Percentiles rank a stretch among this genome's conserved stretches.
Evolutionary conservation across 2,888 invertebrate species (phyloP).

Genomic region (Oscheius sp.): DNA sequence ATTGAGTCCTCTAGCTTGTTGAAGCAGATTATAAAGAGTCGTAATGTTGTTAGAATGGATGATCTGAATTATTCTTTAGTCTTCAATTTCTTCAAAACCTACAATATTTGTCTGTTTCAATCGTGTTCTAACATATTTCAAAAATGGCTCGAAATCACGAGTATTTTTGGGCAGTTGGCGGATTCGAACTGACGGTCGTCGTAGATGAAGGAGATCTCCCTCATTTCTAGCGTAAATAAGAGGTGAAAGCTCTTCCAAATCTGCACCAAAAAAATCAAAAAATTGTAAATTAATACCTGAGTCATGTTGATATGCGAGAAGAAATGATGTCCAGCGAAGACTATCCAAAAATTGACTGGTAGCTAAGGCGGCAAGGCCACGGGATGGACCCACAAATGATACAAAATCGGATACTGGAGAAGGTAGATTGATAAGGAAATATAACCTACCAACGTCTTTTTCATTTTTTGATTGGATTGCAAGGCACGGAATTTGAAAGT

Average conservation of each 20-base stretch:
- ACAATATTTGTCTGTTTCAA: constrained; percentile 66
- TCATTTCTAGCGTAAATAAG: constrained; percentile 47
- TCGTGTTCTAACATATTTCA: constrained; percentile 62
- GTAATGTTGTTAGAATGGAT: constrained; percentile 66
- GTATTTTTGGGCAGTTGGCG: constrained; percentile 55
- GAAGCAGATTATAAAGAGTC: constrained; percentile 59
- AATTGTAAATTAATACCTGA: constrained; percentile 11
- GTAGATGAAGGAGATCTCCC: constrained; percentile 35
- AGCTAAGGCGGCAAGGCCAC: constrained; percentile 46
- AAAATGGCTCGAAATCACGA: constrained; percentile 59
- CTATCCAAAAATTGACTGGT: constrained; percentile 54
- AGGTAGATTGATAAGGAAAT: background rate
- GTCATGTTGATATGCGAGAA: constrained; percentile 54
- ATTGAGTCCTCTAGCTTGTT: constrained; percentile 60
- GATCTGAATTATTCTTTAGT: constrained; percentile 45
- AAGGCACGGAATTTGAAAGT: constrained; percentile 43
- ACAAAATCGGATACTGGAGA: constrained; percentile 44
- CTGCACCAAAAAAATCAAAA: constrained; percentile 12
- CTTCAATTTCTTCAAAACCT: constrained; percentile 23
- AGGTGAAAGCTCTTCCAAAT: constrained; percentile 47
- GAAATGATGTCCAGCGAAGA: constrained; percentile 52
- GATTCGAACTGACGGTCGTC: constrained; percentile 41
- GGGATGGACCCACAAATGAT: constrained; percentile 45
- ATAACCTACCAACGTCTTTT: constrained; percentile 18
- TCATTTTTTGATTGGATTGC: constrained; percentile 49